Percentiles rank a stretch among this genome's conserved stretches.
These are phyloP conservation scores for Perizoma affinitatum DNA, from an alignment of 2,888 invertebrate genomes.

Conservation along the genomic window DNA sequence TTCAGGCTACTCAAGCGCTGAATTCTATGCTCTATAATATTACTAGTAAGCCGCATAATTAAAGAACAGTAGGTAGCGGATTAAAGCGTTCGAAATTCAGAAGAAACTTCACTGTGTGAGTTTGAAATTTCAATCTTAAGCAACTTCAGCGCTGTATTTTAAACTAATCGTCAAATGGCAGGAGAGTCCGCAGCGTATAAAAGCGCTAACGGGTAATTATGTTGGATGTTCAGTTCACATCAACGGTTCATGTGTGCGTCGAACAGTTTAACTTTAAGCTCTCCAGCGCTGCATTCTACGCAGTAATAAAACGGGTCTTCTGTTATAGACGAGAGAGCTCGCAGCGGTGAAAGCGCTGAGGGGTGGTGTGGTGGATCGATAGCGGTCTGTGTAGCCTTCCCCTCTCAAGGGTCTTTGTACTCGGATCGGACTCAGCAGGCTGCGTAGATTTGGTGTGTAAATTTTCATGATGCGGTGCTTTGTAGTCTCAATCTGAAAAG, in stretches of 20 bases:
- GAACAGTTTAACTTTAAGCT: background rate
- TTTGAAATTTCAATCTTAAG: no score
- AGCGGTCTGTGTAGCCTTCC: conserved; percentile 48
- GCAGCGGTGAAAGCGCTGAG: conserved; percentile 54
- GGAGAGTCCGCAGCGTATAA: background rate
- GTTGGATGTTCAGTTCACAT: background rate
- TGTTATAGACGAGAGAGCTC: background rate
- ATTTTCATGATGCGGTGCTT: conserved; percentile 18
- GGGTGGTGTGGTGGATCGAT: conserved; percentile 45
- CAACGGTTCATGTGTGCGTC: background rate
- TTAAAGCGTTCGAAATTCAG: background rate
- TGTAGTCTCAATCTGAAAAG: background rate
- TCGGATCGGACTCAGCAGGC: conserved; percentile 37
- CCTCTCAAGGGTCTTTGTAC: conserved; percentile 64
- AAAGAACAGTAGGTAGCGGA: background rate
- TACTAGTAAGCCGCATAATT: background rate
- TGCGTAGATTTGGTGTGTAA: conserved; percentile 13
- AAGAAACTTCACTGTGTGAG: no score
- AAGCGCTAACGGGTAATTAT: conserved; percentile 13
- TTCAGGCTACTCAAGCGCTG: conserved; percentile 9
- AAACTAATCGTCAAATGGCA: no score
- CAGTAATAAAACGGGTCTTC: background rate
- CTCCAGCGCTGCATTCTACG: conserved; percentile 5
- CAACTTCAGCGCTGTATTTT: no score
- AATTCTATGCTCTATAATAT: background rate